Conservation (phyloP, 2,888 invertebrate genomes). For the Sinhomidia bicolor region DNA sequence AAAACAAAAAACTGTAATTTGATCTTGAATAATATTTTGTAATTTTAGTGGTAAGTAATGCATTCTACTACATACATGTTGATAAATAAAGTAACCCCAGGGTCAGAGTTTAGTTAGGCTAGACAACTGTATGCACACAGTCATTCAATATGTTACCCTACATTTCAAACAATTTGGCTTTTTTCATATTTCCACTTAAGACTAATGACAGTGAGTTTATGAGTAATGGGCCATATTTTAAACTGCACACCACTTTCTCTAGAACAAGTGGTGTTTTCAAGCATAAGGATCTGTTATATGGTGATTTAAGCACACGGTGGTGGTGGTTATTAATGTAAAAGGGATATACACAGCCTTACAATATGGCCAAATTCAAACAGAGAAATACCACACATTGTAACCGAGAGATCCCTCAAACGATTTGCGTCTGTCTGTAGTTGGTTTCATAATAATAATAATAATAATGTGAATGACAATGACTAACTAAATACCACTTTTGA, state of each 20-base stretch:
- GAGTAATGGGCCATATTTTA: not conserved
- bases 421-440: slow-evolving; percentile 17
- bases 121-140: too few species aligned
- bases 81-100: too few species aligned
- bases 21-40: too few species aligned
- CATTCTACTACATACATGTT: too few species aligned
- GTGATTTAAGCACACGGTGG: slow-evolving; percentile 8
- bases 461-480: slow-evolving; percentile 36
- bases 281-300: not conserved
- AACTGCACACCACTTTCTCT: not conserved
- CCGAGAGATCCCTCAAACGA: not conserved
- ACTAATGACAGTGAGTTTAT: not conserved
- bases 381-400: not conserved
- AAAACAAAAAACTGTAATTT: too few species aligned
- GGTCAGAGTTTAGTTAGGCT: too few species aligned
- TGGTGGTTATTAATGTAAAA: not conserved
- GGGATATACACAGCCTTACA: not conserved
- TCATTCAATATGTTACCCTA: too few species aligned
- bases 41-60: too few species aligned
- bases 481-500: slow-evolving; percentile 25
- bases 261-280: not conserved
- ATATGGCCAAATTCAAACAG: slow-evolving; percentile 29
- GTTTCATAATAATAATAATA: not conserved
- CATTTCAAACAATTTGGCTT: not conserved
- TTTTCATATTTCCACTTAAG: not conserved